A percentile compares a stretch with the other conserved stretches of the same genome.
phyloP scores from a whole-genome alignment of 23 tunicate genomes.

The Botrylloides violaceus region DNA sequence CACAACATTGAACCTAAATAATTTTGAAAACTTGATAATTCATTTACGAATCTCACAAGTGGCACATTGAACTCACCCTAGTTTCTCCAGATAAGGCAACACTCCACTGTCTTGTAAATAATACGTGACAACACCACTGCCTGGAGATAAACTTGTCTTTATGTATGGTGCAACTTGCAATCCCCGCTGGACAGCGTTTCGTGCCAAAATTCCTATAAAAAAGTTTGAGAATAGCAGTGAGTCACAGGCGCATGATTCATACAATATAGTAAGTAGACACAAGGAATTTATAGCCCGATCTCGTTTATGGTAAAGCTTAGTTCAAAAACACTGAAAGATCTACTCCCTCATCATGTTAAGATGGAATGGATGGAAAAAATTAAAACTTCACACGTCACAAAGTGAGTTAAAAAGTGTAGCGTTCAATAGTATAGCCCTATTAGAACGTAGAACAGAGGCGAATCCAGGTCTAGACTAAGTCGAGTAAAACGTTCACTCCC shows the following conservation, averaged over 20 bases:
- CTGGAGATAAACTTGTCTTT: slow-evolving; percentile 91
- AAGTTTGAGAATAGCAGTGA: too few relatives aligned
- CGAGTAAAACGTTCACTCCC: background rate
- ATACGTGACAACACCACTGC: slow-evolving; percentile 96
- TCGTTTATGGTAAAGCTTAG: too few relatives aligned
- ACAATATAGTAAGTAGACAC: too few relatives aligned
- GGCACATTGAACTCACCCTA: slow-evolving; percentile 44
- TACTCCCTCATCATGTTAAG: too few relatives aligned
- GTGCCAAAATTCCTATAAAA: slow-evolving; percentile 92
- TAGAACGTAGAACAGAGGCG: too few relatives aligned
- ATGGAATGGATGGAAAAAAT: too few relatives aligned
- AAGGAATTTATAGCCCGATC: too few relatives aligned
- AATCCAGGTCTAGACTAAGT: background rate
- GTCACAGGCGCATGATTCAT: too few relatives aligned
- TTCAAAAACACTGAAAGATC: too few relatives aligned
- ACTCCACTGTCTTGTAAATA: slow-evolving; percentile 86
- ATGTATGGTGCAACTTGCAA: slow-evolving; percentile 78
- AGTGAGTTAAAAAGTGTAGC: too few relatives aligned
- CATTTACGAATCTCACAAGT: background rate
- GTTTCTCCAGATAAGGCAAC: slow-evolving; percentile 48
- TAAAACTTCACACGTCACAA: too few relatives aligned
- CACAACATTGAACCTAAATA: slow-evolving; percentile 69
- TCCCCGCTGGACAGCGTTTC: slow-evolving; percentile 81
- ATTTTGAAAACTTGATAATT: background rate
- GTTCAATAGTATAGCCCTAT: too few relatives aligned